These are phyloP conservation scores for Papilio dardanus DNA, from an alignment of 1,140 invertebrate species.

Conservation along the genomic window DNA sequence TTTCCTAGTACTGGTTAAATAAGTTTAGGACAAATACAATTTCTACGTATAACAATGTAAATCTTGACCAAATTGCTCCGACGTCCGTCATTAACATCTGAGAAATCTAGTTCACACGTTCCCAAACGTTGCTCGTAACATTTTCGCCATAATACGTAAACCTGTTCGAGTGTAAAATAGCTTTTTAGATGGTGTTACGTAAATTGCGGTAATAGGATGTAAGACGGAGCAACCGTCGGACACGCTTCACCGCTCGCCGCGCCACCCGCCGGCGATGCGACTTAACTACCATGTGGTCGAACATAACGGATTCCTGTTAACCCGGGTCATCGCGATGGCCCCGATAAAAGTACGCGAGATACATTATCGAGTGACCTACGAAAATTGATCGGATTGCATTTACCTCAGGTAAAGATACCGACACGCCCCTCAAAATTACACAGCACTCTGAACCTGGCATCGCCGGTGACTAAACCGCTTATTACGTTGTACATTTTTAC, in stretches of 20 bases:
- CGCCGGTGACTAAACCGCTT: conserved; percentile 39
- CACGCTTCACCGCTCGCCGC: conserved; percentile 36
- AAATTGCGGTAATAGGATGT: conserved; percentile 54
- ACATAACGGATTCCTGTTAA: conserved; percentile 61
- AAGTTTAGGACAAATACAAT: neutral
- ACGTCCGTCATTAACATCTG: conserved; percentile 34
- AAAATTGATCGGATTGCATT: conserved; percentile 62
- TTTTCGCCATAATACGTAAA: conserved; percentile 47
- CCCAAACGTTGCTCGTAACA: conserved; percentile 36
- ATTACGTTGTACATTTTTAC: conserved; percentile 32
- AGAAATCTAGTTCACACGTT: conserved; percentile 33
- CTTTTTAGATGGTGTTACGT: conserved; percentile 57
- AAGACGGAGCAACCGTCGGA: conserved; percentile 49
- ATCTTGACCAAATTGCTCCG: conserved; percentile 5
- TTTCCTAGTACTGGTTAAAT: neutral
- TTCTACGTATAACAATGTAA: conserved; percentile 22
- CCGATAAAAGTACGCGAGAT: conserved; percentile 48
- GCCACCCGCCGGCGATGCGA: conserved; percentile 37
- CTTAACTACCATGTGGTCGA: conserved; percentile 53
- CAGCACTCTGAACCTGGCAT: conserved; percentile 37
- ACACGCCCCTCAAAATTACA: conserved; percentile 66
- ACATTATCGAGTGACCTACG: conserved; percentile 61
- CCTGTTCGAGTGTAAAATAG: conserved; percentile 51
- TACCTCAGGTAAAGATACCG: conserved; percentile 50
- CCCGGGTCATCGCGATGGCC: conserved; percentile 58